Conservation (phyloP, 2,113 vertebrate species). For the Takifugu bimaculatus region DNA sequence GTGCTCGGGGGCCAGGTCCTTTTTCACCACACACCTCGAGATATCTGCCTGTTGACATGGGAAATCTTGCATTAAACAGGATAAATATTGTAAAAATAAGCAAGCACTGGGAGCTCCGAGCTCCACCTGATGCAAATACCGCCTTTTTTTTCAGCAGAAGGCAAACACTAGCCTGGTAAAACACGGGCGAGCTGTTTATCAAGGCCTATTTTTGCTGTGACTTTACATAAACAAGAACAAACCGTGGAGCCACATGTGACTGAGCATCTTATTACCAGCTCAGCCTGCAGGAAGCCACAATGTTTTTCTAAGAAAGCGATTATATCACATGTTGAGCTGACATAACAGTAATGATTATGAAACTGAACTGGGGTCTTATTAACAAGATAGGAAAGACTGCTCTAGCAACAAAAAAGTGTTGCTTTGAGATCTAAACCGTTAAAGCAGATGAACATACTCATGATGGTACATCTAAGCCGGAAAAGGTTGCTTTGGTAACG, state of each 20-base stretch:
- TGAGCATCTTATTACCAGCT: background rate
- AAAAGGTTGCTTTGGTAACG: background rate
- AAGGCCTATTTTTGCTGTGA: too few species aligned
- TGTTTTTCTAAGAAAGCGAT: background rate
- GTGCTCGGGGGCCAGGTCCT: slow-evolving; percentile 76
- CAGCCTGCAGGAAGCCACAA: slow-evolving; percentile 3
- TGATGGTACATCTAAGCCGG: too few species aligned
- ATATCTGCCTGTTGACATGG: slow-evolving; percentile 79
- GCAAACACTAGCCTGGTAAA: too few species aligned
- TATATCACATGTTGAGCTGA: background rate
- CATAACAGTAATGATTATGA: background rate
- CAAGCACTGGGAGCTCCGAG: too few species aligned
- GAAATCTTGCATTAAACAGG: too few species aligned
- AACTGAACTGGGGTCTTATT: slow-evolving; percentile 1
- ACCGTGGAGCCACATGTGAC: background rate
- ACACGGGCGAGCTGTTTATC: too few species aligned
- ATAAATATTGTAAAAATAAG: too few species aligned
- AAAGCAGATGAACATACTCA: too few species aligned
- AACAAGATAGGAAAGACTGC: slow-evolving; percentile 11
- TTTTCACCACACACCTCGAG: slow-evolving; percentile 87
- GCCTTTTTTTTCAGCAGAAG: too few species aligned
- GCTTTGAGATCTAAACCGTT: too few species aligned
- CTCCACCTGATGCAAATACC: too few species aligned
- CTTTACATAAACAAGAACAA: too few species aligned
- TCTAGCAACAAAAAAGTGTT: background rate